Conservation (phyloP, 2,888 invertebrate species). For the Synergus umbraculus region DNA sequence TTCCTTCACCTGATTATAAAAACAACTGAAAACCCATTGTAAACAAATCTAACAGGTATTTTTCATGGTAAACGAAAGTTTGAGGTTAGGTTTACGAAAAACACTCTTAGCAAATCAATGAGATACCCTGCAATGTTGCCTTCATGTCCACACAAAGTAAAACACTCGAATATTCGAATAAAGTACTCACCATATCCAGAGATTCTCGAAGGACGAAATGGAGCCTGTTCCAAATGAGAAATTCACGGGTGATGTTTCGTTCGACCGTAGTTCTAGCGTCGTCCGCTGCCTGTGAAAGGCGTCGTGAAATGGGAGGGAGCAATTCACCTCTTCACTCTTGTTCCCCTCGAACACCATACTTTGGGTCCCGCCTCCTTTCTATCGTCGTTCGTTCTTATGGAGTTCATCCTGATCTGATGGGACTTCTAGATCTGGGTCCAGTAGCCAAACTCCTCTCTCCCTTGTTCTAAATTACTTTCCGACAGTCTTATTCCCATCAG, state of each 20-base stretch:
- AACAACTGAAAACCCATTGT: not conserved
- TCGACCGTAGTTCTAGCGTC: slow-evolving; percentile 70
- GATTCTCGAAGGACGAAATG: slow-evolving; percentile 6
- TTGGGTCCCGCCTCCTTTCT: slow-evolving; percentile 55
- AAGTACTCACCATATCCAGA: slow-evolving; percentile 43
- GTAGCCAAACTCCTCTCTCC: slow-evolving; percentile 14
- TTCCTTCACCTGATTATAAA: not conserved
- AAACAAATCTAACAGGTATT: not conserved
- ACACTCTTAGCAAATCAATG: not conserved
- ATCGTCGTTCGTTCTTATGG: slow-evolving; percentile 49
- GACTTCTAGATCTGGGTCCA: slow-evolving; percentile 26
- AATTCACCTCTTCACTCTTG: slow-evolving; percentile 46
- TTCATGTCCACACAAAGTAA: not conserved
- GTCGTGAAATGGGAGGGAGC: slow-evolving; percentile 47
- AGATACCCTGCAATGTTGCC: slow-evolving; percentile 13
- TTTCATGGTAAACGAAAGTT: slow-evolving; percentile 44
- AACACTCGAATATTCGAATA: not conserved
- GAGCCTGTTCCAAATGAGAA: slow-evolving; percentile 59
- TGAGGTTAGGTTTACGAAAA: slow-evolving; percentile 58
- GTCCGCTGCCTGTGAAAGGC: slow-evolving; percentile 58
- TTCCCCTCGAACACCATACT: slow-evolving; percentile 44
- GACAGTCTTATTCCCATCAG: not conserved
- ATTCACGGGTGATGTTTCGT: slow-evolving; percentile 64
- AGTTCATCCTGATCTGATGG: slow-evolving; percentile 30
- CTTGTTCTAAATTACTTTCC: not conserved